Evolutionary conservation across 1,140 invertebrate species (phyloP).

Genomic region (Lethocerus indicus): DNA sequence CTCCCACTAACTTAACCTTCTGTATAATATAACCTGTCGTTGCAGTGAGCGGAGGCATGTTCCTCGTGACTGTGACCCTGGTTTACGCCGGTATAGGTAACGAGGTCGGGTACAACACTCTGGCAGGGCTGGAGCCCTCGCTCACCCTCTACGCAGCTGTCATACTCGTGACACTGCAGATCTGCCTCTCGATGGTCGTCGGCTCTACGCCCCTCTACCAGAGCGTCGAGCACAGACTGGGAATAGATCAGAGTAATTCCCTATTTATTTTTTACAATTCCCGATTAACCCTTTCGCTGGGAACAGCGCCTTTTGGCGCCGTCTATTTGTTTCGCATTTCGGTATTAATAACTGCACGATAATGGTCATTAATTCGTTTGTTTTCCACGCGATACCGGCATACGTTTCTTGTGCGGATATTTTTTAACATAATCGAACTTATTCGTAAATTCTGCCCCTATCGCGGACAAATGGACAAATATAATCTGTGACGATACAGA

Average conservation of each 20-base stretch:
- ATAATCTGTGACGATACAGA: too few relatives aligned
- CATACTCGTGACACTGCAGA: conserved; percentile 48
- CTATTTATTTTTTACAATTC: neutral
- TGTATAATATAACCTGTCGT: conserved; percentile 8
- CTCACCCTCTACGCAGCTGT: conserved; percentile 37
- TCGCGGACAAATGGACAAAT: too few relatives aligned
- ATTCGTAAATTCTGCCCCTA: too few relatives aligned
- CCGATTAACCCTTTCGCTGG: neutral
- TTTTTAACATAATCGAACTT: too few relatives aligned
- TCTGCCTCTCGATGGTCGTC: conserved; percentile 56
- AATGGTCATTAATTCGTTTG: neutral
- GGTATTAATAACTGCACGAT: neutral
- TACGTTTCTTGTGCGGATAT: too few relatives aligned
- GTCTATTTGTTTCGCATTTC: neutral
- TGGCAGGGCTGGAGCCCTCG: conserved; percentile 31
- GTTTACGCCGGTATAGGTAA: conserved; percentile 41
- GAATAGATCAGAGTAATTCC: conserved; percentile 6
- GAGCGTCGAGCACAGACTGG: conserved; percentile 43
- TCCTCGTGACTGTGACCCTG: conserved; percentile 39
- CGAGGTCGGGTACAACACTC: conserved; percentile 28
- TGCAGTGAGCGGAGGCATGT: conserved; percentile 40
- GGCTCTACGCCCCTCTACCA: conserved; percentile 57
- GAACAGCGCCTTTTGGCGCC: neutral
- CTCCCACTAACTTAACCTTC: neutral
- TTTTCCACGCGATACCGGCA: too few relatives aligned